Evolutionary conservation across 2,113 vertebrate species (phyloP), one percentile per base, ranked within the genome.

Genomic region (Mesitornis unicolor): DNA sequence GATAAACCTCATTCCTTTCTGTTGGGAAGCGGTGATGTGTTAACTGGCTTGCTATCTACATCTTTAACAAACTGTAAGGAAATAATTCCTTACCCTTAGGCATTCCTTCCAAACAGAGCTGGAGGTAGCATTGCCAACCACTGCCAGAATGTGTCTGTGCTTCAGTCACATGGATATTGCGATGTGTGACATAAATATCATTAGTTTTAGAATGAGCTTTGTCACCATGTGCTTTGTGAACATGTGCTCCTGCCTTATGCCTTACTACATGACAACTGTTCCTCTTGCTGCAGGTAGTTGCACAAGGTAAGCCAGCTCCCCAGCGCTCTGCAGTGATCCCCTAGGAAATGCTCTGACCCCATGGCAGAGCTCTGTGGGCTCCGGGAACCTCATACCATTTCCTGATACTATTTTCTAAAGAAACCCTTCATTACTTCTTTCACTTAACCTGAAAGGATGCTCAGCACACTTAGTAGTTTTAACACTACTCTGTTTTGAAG

Each of bases 161-260:
- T 20, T 22, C 42, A 2, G 25, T 2, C 50, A 2, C 1, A 4
- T 2, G 42, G n/a, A 1, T 11, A 1, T 2, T 22, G 59, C 1
- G 24, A 6, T 3, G 6, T 6, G 57, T 10, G 54, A 35, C 64
- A n/a, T 0, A 2, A 25, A 5, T 54, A 13, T 14, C 26, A 1
- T 4, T 1, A 10, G 20, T 7, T 36, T 69, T 10, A 13, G 1
- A 22, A 7, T 1, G n/a, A 6, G 33, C n/a, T 77, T 42, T 36
- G 9, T 29, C 68, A 14, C 63, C 1, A 1, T 42, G n/a, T 11
- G 35, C 47, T 50, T 11, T 22, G 50, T 18, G 31, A 26, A 21
- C 6, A 0, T 3, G 29, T 5, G 40, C n/a, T 80, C 59, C 50
- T 22, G 2, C 60, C 53, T 60, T 1, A 1, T 1, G 11, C 51